Conservation (phyloP, 2,113 vertebrate species). For the Macrotus californicus region DNA sequence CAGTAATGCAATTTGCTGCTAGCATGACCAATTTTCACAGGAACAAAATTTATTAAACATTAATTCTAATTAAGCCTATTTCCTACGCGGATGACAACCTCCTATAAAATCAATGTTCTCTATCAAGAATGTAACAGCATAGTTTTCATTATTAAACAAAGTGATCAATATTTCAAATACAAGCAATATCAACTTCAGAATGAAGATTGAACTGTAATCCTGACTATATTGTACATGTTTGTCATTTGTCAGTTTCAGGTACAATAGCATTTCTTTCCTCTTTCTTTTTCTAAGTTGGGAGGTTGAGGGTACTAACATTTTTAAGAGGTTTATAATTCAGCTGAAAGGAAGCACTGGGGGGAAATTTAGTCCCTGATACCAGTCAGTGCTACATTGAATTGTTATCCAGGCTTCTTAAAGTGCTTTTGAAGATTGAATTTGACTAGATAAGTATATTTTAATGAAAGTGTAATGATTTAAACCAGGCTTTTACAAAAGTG, state of each 20-base stretch:
- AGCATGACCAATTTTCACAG: neutral
- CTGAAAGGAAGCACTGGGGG: neutral
- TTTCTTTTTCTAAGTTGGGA: neutral
- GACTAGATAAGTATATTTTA: slow-evolving; percentile 54
- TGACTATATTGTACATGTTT: neutral
- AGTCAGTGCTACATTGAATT: slow-evolving; percentile 4
- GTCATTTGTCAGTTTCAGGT: neutral
- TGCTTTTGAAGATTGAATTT: slow-evolving; percentile 54
- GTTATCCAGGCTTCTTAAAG: slow-evolving; percentile 28
- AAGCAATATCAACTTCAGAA: neutral
- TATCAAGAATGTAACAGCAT: slow-evolving; percentile 16
- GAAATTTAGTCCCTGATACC: neutral
- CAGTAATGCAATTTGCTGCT: neutral
- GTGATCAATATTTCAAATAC: slow-evolving; percentile 1
- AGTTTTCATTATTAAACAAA: neutral
- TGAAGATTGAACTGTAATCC: neutral
- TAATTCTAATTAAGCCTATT: neutral
- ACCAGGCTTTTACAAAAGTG: slow-evolving; percentile 6
- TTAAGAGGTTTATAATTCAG: slow-evolving; percentile 34
- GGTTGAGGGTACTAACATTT: neutral
- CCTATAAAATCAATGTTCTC: neutral
- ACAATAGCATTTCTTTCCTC: neutral
- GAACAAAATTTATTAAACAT: slow-evolving; percentile 24
- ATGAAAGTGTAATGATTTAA: slow-evolving; percentile 48
- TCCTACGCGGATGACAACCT: neutral